Base-by-base conservation (phyloP, 2,113 vertebrate species). In the Antigone vipio region DNA sequence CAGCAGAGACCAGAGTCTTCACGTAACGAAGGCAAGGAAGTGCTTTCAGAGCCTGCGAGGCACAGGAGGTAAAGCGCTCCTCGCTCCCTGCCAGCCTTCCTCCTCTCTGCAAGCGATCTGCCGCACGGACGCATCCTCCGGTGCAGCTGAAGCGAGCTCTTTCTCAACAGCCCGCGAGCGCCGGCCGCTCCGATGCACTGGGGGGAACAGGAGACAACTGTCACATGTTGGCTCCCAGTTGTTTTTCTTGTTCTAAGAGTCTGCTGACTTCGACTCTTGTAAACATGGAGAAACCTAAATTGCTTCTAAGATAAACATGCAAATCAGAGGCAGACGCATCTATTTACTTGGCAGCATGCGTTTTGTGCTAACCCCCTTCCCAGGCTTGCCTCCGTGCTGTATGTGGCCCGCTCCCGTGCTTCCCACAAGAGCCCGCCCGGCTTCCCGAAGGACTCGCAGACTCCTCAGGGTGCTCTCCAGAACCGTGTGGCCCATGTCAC, bases 271-370 rank as follows among this genome's bases (percentile, higher is more conserved):
- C 53, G 66, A 30, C 95, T 97, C 95, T 95, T 97, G 93, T 98
- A 98, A 98, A 98, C 97, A 98, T 58, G 94, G 77, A 95, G 96
- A 97, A 98, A 95, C 96, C 96, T 18, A 98, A 98, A 98, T 98
- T 98, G 97, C 96, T 87, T 96, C 94, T 97, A 97, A 97, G 93
- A 98, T 98, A 98, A 97, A 97, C 96, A 97, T 44, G 95, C 97
- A 97, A 97, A 97, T 93, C 96, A 29, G 91, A 95, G 93, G 92
- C 96, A 97, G 96, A 92, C 91, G 81, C 88, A 34, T 97, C 95
- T 88, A 85, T 95, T 95, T 59, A 69, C 77, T 95, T 88, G 95
- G 96, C 66, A 71, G 95, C 45, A 9, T 35, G 93, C 49, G 2
- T 53, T 86, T 14, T 69, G 84, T 6, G 81, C 93, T 92, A 17